Evolutionary conservation across 2,888 invertebrate genomes (phyloP), one percentile per base, ranked within the genome.

Genomic region (Conomelus anceps): DNA sequence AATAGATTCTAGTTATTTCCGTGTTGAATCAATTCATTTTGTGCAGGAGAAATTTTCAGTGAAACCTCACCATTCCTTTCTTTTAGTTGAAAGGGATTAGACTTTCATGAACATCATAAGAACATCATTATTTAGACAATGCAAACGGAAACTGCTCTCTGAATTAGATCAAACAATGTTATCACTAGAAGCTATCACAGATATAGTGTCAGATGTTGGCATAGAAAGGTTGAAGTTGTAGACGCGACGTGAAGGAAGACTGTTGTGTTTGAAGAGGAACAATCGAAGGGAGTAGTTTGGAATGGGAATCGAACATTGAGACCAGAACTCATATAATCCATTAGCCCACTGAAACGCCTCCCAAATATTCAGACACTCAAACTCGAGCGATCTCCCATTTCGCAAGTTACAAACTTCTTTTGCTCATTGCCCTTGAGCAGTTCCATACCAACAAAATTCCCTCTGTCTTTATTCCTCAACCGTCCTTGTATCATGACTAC

Each of bases 321-420:
- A 63, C 63, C 63, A 63, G n/a, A 63, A 86, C 86, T 86, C 86
- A 86, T 24, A 86, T 86, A 86, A 86, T 86, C 86, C 86, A 86
- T 86, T 86, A 86, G 86, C 29, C 22, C 23, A 24, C 22, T 86
- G 24, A 24, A 86, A 24, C 86, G 86, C 86, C 86, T 86, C 23
- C 86, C 86, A 86, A 86, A 86, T 86, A 86, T 86, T 86, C 86
- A 86, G 29, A 86, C 86, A 26, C 63, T 86, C 86, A 9, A 86
- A 86, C 86, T 63, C 63, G n/a, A 63, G 63, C 24, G 86, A 86
- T 24, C 29, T 86, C 24, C n/a, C 86, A 24, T 24, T 24, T 86
- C 86, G 22, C 86, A 86, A 86, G 86, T 86, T 86, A 86, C 29
- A 86, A 86, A 86, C 86, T 86, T 24, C 86, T 86, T 86, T 86